Conservation (phyloP, 2,113 vertebrate genomes). For the Trinectes maculatus region DNA sequence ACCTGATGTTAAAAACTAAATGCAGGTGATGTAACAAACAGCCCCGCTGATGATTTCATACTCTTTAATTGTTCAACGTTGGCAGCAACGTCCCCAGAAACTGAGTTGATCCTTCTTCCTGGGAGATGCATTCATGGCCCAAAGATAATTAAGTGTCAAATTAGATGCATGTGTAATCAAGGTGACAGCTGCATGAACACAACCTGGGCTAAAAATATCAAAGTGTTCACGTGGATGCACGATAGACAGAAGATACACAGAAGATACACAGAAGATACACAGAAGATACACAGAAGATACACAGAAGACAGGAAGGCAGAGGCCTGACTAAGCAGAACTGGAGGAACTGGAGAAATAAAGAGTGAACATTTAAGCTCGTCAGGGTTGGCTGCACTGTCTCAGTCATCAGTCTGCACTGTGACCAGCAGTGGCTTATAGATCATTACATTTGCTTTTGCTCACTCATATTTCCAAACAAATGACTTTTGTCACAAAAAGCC, state of each 20-base stretch:
- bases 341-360: conserved; percentile 31
- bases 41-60: not conserved
- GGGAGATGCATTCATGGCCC: no score
- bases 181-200: conserved; percentile 2
- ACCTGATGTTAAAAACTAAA: not conserved
- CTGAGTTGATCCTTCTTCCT: not conserved
- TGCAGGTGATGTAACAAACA: not conserved
- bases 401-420: conserved; percentile 12
- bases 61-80: not conserved
- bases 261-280: conserved; percentile 13
- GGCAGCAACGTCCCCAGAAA: not conserved
- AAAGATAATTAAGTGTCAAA: not conserved
- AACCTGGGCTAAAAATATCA: conserved; percentile 18
- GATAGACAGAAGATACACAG: conserved; percentile 16
- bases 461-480: conserved; percentile 55
- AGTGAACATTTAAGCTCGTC: no score
- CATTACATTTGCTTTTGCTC: conserved; percentile 24
- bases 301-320: not conserved
- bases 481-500: conserved; percentile 45
- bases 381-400: conserved; percentile 17
- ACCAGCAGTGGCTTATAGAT: conserved; percentile 28
- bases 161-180: conserved; percentile 5
- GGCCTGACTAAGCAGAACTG: conserved; percentile 41
- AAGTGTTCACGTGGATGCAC: conserved; percentile 26
- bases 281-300: conserved; percentile 15